phyloP scores from a whole-genome alignment of 1,140 invertebrate species.

The Chironomus striatipennis region DNA sequence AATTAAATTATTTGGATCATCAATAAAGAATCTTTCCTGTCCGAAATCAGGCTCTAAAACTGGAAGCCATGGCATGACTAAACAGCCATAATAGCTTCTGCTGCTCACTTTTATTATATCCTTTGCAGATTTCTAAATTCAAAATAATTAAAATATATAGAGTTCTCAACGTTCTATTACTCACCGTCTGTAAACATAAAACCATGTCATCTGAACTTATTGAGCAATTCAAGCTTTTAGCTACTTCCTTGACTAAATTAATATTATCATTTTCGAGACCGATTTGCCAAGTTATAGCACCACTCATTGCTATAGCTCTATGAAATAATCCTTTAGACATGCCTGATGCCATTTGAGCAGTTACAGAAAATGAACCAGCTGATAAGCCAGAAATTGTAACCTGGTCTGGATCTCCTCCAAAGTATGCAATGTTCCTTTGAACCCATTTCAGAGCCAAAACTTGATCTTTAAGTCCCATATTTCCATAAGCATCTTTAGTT shows the following conservation, averaged over 20 bases:
- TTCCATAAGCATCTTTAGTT: conserved; percentile 35
- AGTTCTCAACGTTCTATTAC: not conserved
- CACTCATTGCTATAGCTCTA: conserved; percentile 41
- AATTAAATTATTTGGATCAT: not conserved
- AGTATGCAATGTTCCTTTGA: conserved; percentile 43
- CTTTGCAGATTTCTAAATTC: not conserved
- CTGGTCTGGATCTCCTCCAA: conserved; percentile 48
- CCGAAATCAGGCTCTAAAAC: conserved; percentile 19
- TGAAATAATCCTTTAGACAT: conserved; percentile 45
- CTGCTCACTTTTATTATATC: not conserved
- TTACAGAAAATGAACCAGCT: conserved; percentile 40
- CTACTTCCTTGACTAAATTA: not conserved
- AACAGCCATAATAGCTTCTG: not conserved
- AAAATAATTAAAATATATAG: not conserved
- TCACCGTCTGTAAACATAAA: not conserved
- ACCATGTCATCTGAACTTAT: not conserved
- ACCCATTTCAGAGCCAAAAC: conserved; percentile 42
- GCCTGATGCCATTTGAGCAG: conserved; percentile 42
- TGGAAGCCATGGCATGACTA: not conserved
- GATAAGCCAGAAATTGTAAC: conserved; percentile 47
- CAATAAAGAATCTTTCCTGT: conserved; percentile 22
- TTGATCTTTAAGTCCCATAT: conserved; percentile 31
- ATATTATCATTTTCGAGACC: not conserved
- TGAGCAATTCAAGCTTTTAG: not conserved
- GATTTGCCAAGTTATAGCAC: conserved; percentile 26